Percentiles rank a stretch among this genome's conserved stretches.
Conservation (phyloP, 2,888 invertebrate genomes). For the Drosophila mimetica region DNA sequence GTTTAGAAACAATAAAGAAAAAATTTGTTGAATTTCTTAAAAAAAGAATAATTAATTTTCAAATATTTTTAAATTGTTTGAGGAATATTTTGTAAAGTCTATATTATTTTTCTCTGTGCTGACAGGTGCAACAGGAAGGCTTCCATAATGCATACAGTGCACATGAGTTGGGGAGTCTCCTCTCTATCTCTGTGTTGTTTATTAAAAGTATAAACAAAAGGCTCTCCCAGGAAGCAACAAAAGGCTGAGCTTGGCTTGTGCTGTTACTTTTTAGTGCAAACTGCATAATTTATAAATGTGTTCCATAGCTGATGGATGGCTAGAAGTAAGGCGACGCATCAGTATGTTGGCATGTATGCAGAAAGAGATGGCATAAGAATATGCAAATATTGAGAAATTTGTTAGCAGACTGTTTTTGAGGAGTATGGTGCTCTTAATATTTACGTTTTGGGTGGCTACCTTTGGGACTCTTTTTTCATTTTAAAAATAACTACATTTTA, state of each 20-base stretch:
- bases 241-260: constrained; percentile 30
- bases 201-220: constrained; percentile 52
- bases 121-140: constrained; percentile 48
- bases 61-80: no score
- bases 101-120: constrained; percentile 3
- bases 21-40: no score
- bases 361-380: constrained; percentile 5
- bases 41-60: no score
- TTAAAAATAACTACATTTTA: background rate
- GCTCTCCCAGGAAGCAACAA: constrained; percentile 20
- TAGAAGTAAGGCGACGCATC: constrained; percentile 30
- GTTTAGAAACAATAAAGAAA: no score
- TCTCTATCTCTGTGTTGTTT: constrained; percentile 23
- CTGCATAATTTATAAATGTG: constrained; percentile 72
- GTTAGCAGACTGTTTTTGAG: constrained; percentile 10
- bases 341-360: constrained; percentile 17
- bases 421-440: background rate
- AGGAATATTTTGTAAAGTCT: no score
- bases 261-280: constrained; percentile 69
- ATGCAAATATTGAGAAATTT: constrained; percentile 39
- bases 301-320: constrained; percentile 52
- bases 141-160: constrained; percentile 45
- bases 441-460: background rate
- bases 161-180: constrained; percentile 30
- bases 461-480: background rate